These are phyloP conservation scores for Cotesia typhae DNA, from an alignment of 1,140 invertebrate species.

Conservation along the genomic window DNA sequence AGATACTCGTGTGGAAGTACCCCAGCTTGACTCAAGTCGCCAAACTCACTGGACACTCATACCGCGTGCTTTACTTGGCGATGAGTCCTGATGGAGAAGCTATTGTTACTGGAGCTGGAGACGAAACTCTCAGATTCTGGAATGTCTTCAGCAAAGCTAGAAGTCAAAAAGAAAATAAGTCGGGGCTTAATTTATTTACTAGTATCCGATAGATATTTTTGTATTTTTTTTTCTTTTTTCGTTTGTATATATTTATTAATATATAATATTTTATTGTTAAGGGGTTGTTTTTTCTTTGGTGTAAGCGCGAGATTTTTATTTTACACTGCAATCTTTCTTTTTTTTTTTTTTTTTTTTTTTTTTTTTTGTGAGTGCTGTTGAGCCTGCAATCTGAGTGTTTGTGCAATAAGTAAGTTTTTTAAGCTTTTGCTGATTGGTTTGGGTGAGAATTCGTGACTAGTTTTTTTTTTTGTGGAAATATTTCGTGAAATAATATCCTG, in stretches of 20 bases:
- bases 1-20: constrained; percentile 99
- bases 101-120: constrained; percentile 98
- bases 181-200: constrained; percentile 95
- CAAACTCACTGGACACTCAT: constrained; percentile 97
- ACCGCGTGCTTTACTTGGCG: constrained; percentile 95
- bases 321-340: background rate
- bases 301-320: background rate
- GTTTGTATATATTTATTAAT: constrained; percentile 29
- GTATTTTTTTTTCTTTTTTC: constrained; percentile 30
- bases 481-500: too few species aligned
- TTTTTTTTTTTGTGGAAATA: too few species aligned
- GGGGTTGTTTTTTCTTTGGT: background rate
- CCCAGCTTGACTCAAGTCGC: constrained; percentile 96
- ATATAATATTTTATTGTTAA: constrained; percentile 1
- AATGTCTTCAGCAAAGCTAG: constrained; percentile 98
- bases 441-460: too few species aligned
- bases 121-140: constrained; percentile 99
- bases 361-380: too few species aligned
- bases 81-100: constrained; percentile 99
- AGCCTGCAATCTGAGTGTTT: too few species aligned
- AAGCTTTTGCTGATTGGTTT: too few species aligned
- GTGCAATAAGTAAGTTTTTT: too few species aligned
- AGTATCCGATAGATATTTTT: constrained; percentile 74
- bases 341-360: too few species aligned
- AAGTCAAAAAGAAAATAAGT: constrained; percentile 95